Percentiles rank a stretch among this genome's conserved stretches.
Evolutionary conservation across 2,888 invertebrate species (phyloP).

Genomic region (Hydriomena furcata): DNA sequence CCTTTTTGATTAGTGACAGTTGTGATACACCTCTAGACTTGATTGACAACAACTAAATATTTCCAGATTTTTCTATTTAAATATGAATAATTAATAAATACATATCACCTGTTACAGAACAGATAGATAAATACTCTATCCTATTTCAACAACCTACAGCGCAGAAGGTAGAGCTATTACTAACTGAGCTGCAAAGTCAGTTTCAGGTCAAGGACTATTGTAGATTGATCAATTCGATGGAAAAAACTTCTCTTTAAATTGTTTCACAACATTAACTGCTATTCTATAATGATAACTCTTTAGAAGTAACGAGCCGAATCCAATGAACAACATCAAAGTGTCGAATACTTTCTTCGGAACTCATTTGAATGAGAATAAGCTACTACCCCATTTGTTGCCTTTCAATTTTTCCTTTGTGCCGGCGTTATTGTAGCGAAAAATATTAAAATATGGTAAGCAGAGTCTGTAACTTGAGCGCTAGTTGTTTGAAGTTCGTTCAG

Average conservation of each 20-base stretch:
- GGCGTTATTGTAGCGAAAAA: slow-evolving; percentile 58
- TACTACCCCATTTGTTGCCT: slow-evolving; percentile 66
- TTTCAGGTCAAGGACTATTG: too few species aligned
- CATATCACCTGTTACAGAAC: too few species aligned
- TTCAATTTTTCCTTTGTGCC: slow-evolving; percentile 70
- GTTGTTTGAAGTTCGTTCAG: slow-evolving; percentile 44
- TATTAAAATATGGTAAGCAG: slow-evolving; percentile 75
- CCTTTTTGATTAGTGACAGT: too few species aligned
- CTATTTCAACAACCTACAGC: too few species aligned
- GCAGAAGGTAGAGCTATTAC: too few species aligned
- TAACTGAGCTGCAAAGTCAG: too few species aligned
- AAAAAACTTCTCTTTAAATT: slow-evolving; percentile 12
- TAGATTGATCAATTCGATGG: too few species aligned
- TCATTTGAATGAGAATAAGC: slow-evolving; percentile 78
- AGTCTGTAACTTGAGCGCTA: slow-evolving; percentile 58
- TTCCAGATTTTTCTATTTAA: too few species aligned
- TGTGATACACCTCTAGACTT: too few species aligned
- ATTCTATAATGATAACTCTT: slow-evolving; percentile 28
- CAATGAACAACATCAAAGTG: slow-evolving; percentile 64
- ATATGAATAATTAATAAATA: too few species aligned
- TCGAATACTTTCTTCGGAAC: slow-evolving; percentile 65
- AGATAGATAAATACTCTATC: too few species aligned
- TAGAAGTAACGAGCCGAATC: slow-evolving; percentile 40
- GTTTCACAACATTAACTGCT: slow-evolving; percentile 11
- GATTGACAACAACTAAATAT: too few species aligned